A percentile compares a stretch with the other conserved stretches of the same genome.
These are phyloP conservation scores for Drosophila glabriapex DNA, from an alignment of 2,888 invertebrate genomes.

Conservation along the genomic window DNA sequence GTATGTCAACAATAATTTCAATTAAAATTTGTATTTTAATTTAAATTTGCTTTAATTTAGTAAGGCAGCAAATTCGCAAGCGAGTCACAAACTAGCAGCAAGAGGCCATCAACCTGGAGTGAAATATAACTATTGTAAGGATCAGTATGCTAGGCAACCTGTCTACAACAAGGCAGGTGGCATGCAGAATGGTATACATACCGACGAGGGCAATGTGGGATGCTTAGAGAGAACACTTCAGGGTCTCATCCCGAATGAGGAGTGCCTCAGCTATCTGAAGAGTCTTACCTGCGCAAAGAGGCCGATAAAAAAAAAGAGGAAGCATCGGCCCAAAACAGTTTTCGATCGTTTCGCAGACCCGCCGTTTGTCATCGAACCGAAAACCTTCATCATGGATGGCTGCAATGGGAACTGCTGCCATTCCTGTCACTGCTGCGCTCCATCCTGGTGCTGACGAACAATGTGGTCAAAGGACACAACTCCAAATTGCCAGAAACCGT, in stretches of 20 bases:
- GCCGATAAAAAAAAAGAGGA: constrained; percentile 21
- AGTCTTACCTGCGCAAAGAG: background rate
- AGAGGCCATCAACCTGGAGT: background rate
- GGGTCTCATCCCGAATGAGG: constrained; percentile 26
- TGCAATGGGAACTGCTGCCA: constrained; percentile 8
- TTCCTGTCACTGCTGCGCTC: constrained; percentile 8
- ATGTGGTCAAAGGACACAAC: background rate
- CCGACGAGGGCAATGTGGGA: constrained; percentile 8
- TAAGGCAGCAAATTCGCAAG: background rate
- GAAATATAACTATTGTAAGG: background rate
- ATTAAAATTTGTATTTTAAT: background rate
- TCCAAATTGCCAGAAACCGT: background rate
- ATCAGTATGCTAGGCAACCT: background rate
- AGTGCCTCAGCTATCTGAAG: constrained; percentile 39
- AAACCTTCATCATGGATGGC: constrained; percentile 4
- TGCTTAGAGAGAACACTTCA: constrained; percentile 37
- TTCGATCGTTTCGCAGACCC: constrained; percentile 62
- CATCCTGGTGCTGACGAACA: constrained; percentile 11
- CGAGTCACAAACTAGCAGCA: background rate
- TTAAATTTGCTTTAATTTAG: background rate
- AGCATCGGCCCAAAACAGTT: background rate
- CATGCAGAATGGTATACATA: background rate
- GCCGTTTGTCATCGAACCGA: constrained; percentile 54
- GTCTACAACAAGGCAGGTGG: background rate
- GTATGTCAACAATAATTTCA: constrained; percentile 6